Base-by-base conservation (phyloP, 2,797 vertebrate species). In the Oryzias sinensis region DNA sequence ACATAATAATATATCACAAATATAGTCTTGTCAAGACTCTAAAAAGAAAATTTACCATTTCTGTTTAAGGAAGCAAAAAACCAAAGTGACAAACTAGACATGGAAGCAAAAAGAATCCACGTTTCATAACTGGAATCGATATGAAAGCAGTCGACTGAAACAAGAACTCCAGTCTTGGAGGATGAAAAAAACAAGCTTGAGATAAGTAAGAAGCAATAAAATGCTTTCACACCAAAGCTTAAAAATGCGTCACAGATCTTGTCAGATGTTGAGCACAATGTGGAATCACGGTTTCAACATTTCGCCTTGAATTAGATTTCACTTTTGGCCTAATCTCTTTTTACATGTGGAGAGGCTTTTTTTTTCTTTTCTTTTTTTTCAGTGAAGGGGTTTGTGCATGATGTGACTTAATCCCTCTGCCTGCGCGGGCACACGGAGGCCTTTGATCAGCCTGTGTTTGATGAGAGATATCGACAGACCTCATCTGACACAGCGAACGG, bases 381-480 rank as follows among this genome's bases (percentile, higher is more conserved):
- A 61, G 59, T 82, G 58, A 54, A 81, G 74, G 81, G 79, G 80
- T 75, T 74, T 85, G 77, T 76, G 84, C 79, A 84, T 81, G 84
- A 80, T 74, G 80, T 77, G 75, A 52, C 76, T 77, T 91, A 90
- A 92, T 91, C 89, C 84, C 62, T 59, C 50, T 56, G 74, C 68
- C 81, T 81, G 81, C 81, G 82, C 76, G 69, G 76, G 81, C 71
- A 63, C 50, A 60, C 72, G 72, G 83, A 41, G 29, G 59, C 72
- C 86, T 92, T 91, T 91, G 90, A 92, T 91, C 87, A 84, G 77
- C 66, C 75, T 65, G 77, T 87, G 87, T 89, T 90, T 88, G 87
- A 89, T 87, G 85, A 84, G 76, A 75, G 78, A 84, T 89, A 92
- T 90, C 75, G 85, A 87, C 87, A 80, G 82, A 88, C 80, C 76